A percentile compares a stretch with the other conserved stretches of the same genome.
Conservation (phyloP, 2,797 vertebrate genomes). For the Pseudopleuronectes americanus region DNA sequence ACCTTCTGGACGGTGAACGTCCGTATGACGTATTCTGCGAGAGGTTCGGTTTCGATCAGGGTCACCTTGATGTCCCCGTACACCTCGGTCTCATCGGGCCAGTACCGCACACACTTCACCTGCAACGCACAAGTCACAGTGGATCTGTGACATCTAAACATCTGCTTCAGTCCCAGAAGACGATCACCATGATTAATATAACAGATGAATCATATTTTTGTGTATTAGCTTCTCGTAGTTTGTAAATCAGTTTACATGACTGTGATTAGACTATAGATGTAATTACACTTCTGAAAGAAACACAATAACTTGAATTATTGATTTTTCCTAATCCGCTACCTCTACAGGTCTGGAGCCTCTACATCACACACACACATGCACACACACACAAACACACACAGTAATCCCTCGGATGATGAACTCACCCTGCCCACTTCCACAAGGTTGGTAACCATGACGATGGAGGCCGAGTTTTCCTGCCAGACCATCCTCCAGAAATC, state of each 20-base stretch:
- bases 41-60: slow-evolving; percentile 94
- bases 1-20: slow-evolving; percentile 99
- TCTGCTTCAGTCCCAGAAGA: background rate
- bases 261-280: too few species aligned
- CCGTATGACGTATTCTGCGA: slow-evolving; percentile 96
- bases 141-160: background rate
- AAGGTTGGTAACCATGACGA: slow-evolving; percentile 99
- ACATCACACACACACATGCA: slow-evolving; percentile 7
- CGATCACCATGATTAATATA: background rate
- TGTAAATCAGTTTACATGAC: too few species aligned
- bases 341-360: background rate
- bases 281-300: background rate
- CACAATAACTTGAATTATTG: background rate
- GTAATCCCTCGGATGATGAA: slow-evolving; percentile 42
- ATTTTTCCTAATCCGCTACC: background rate
- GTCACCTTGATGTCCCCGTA: slow-evolving; percentile 98
- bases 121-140: slow-evolving; percentile 52
- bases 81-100: slow-evolving; percentile 96
- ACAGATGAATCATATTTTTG: background rate
- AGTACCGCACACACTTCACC: slow-evolving; percentile 98
- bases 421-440: slow-evolving; percentile 99
- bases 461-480: slow-evolving; percentile 97
- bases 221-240: too few species aligned
- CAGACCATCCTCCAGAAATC: slow-evolving; percentile 99
- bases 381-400: slow-evolving; percentile 7